Conservation (phyloP, 2,888 invertebrate species). For the Odontocolon sp. region DNA sequence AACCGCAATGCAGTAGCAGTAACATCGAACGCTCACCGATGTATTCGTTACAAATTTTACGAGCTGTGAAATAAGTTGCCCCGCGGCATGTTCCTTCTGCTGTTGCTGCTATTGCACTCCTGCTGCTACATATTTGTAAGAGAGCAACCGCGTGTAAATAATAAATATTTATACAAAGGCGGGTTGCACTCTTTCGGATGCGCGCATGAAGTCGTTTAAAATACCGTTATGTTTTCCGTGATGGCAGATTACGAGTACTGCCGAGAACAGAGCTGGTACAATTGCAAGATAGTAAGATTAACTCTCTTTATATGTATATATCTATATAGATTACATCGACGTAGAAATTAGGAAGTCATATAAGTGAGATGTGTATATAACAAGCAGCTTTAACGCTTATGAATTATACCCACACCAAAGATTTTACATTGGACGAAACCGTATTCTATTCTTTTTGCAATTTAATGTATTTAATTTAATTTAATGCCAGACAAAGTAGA, state of each 20-base stretch:
- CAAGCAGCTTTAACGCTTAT: conserved; percentile 43
- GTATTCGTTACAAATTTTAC: conserved; percentile 69
- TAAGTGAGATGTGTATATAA: not conserved
- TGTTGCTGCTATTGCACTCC: conserved; percentile 51
- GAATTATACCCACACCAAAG: not conserved
- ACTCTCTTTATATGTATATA: conserved; percentile 19
- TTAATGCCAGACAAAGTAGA: not conserved
- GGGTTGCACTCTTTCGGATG: conserved; percentile 9
- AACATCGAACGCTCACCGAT: conserved; percentile 43
- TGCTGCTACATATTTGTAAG: conserved; percentile 56
- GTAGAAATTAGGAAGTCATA: conserved; percentile 45
- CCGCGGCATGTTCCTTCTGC: conserved; percentile 34
- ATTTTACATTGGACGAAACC: conserved; percentile 14
- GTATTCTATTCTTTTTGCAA: conserved; percentile 9
- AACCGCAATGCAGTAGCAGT: not conserved
- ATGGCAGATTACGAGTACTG: conserved; percentile 39
- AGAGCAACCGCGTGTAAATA: conserved; percentile 50
- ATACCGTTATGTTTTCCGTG: conserved; percentile 34
- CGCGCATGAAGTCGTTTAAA: conserved; percentile 39
- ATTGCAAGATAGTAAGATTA: conserved; percentile 24
- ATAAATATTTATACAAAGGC: conserved; percentile 65
- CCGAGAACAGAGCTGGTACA: no score
- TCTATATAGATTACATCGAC: conserved; percentile 41
- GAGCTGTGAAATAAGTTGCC: conserved; percentile 67
- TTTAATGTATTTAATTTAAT: conserved; percentile 1